phyloP scores from a whole-genome alignment of 2,797 vertebrate genomes.

The Diceros bicornis region DNA sequence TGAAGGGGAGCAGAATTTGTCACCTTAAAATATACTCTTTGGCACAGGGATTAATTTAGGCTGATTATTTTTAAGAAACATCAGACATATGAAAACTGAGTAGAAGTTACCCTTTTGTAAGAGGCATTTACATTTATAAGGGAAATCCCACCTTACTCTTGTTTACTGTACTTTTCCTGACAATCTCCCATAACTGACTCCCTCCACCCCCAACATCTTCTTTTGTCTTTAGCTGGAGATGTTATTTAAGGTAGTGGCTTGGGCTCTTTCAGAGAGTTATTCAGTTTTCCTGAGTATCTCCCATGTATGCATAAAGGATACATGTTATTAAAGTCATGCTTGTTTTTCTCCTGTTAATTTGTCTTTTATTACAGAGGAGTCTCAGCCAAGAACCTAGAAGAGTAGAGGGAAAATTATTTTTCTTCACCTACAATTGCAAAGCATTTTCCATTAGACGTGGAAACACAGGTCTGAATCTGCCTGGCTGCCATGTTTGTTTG shows the following conservation, averaged over 20 bases:
- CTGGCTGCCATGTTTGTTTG: not conserved
- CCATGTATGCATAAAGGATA: not conserved
- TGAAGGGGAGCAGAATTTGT: not conserved
- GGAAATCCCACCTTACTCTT: not conserved
- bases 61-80: not conserved
- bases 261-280: not conserved
- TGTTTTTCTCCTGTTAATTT: not conserved
- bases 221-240: not conserved
- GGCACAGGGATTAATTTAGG: not conserved
- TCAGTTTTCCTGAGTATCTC: not conserved
- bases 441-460: not conserved
- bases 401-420: not conserved
- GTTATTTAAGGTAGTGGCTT: not conserved
- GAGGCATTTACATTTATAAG: not conserved
- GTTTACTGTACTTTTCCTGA: not conserved
- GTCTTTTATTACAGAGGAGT: not conserved
- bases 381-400: not conserved
- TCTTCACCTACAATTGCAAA: not conserved
- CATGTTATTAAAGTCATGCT: not conserved
- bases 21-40: not conserved
- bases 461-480: not conserved
- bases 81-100: not conserved
- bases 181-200: no score
- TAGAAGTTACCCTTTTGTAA: not conserved
- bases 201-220: not conserved